Evolutionary conservation across 2,113 vertebrate genomes (phyloP), one percentile per base, ranked within the genome.

Genomic region (Urocitellus parryii): DNA sequence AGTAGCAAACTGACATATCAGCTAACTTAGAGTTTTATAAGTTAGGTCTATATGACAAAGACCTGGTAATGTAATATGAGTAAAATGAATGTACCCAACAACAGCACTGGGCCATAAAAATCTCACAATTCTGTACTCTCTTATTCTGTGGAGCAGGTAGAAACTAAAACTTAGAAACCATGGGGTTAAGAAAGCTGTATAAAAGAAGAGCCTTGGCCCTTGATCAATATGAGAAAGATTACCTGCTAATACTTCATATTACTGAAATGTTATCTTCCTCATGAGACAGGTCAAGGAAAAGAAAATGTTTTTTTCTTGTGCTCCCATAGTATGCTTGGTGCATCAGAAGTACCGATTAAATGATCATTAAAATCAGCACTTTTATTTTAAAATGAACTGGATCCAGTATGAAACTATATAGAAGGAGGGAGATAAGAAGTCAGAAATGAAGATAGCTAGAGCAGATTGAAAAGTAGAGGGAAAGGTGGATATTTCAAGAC

Each of bases 381-480:
- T 48, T 42, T 86, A 45, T 74, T 89, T 87, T 76, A 82, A 93
- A 74, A 16, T 25, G 3, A 42, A 68, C n/a, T 90, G 39, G 48
- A 56, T 34, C 11, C 0, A 34, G 13, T 58, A 16, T 80, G 45
- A 84, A 80, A 27, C 12, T 80, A 20, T 17, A 37, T 2, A 45
- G 16, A 67, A 45, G 20, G 24, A 39, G 12, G 27, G 48, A 79
- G 11, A 25, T 7, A 20, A 2, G 3, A 77, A 8, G 2, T 73
- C 45, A 72, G 39, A 81, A 74, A 79, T 24, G 10, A 88, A 77
- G 12, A 72, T 4, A 81, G 8, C 4, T 88, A 92, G 1, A 14
- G 11, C n/a, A 84, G 16, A 61, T 4, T 45, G 17, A 14, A 53
- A 93, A 79, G 48, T 25, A 27, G 68, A 95, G 42, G 51, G 42